Conservation (phyloP, 2,797 vertebrate genomes). For the Fistularia tabacaria region DNA sequence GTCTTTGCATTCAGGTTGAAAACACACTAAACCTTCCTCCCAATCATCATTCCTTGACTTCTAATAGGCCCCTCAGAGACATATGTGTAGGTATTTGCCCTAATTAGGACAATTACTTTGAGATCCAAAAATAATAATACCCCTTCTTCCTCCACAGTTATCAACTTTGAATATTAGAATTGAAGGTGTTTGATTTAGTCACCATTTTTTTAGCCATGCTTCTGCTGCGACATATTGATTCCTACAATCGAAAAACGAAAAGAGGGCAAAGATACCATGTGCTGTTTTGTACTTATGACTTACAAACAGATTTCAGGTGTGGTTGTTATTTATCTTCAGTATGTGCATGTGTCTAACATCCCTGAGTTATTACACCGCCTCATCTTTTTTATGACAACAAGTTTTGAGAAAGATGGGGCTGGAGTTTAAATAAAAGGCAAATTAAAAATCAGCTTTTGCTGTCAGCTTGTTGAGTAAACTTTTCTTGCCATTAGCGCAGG, state of each 20-base stretch:
- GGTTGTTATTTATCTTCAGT: conserved; percentile 1
- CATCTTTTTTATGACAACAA: not conserved
- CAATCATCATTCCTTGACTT: conserved; percentile 45
- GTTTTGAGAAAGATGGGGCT: conserved; percentile 11
- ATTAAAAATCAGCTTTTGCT: conserved; percentile 12
- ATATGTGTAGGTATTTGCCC: conserved; percentile 45
- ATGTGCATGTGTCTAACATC: not conserved
- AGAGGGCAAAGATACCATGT: too few species aligned
- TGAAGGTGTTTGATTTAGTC: not conserved
- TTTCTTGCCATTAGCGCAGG: conserved; percentile 5
- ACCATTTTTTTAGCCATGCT: too few species aligned
- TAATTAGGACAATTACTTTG: conserved; percentile 56
- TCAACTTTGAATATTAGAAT: conserved; percentile 11
- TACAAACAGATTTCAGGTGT: conserved; percentile 27
- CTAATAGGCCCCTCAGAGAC: conserved; percentile 64
- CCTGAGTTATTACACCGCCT: not conserved
- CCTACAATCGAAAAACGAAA: too few species aligned
- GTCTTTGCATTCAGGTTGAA: too few species aligned
- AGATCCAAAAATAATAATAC: conserved; percentile 40
- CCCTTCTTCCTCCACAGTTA: conserved; percentile 30
- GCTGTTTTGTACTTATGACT: not conserved
- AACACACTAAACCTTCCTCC: conserved; percentile 7
- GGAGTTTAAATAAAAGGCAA: conserved; percentile 22
- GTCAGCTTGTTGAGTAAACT: conserved; percentile 21
- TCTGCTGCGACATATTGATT: too few species aligned